These are phyloP conservation scores for Rhabdornis inornatus DNA, from an alignment of 2,113 vertebrate genomes.

Conservation along the genomic window DNA sequence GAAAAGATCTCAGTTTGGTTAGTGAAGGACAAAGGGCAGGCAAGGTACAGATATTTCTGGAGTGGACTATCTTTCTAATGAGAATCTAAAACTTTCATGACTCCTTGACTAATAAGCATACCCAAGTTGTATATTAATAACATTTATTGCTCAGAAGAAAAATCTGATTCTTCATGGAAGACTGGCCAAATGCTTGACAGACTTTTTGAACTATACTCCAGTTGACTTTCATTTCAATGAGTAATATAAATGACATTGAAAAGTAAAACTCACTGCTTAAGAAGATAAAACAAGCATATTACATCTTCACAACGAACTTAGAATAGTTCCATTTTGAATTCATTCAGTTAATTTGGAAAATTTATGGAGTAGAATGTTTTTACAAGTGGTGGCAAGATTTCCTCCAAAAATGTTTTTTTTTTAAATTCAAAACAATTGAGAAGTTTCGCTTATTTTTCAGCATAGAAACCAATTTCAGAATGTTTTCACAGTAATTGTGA, in stretches of 20 bases:
- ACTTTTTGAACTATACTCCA: background rate
- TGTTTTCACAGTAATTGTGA: background rate
- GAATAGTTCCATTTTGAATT: background rate
- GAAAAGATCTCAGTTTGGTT: background rate
- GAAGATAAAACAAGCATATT: background rate
- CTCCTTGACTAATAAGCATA: background rate
- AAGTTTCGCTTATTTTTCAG: background rate
- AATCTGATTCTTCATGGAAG: background rate
- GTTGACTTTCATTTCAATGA: background rate
- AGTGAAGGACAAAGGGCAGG: background rate
- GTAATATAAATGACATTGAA: background rate
- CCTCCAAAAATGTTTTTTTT: background rate
- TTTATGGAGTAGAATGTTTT: background rate
- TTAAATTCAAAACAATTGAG: slow-evolving; percentile 2
- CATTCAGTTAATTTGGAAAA: background rate
- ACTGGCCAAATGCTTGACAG: background rate
- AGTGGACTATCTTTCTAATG: background rate
- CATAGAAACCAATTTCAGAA: slow-evolving; percentile 35
- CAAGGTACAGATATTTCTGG: background rate
- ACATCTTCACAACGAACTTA: background rate
- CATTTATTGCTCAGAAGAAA: background rate
- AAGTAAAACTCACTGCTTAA: background rate
- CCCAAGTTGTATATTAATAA: background rate
- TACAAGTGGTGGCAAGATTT: background rate
- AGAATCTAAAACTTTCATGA: background rate